Percentiles rank a stretch among this genome's conserved stretches.
Conservation (phyloP, 1,140 invertebrate species). For the Zaprionus lachaisei region DNA sequence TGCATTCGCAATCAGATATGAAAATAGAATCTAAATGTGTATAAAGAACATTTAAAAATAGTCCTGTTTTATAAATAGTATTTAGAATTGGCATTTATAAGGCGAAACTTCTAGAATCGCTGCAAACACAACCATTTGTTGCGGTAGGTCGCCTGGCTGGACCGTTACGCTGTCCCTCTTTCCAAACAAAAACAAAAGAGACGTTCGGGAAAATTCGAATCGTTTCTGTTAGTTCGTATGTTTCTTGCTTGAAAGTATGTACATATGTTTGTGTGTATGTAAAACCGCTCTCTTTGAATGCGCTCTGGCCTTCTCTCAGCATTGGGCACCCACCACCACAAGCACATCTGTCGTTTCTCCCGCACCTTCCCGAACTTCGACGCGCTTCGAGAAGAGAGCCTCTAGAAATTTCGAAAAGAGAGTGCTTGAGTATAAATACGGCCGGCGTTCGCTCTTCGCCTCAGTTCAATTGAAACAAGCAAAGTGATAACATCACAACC, state of each 20-base stretch:
- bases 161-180: neutral
- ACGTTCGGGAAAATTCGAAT: conserved; percentile 12
- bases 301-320: neutral
- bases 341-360: conserved; percentile 4
- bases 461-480: conserved; percentile 67
- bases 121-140: neutral
- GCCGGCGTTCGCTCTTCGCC: conserved; percentile 42
- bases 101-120: conserved; percentile 18
- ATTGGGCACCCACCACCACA: neutral
- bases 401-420: conserved; percentile 61
- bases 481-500: conserved; percentile 57
- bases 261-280: too few species aligned
- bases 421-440: conserved; percentile 65
- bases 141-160: neutral
- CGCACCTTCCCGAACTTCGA: conserved; percentile 15
- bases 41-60: too few species aligned
- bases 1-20: too few species aligned
- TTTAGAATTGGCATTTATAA: too few species aligned
- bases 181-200: conserved; percentile 9
- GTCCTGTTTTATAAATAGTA: too few species aligned
- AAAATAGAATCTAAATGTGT: too few species aligned
- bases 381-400: conserved; percentile 47
- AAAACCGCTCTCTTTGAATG: neutral
- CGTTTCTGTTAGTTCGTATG: neutral
- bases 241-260: neutral